Base-by-base conservation (phyloP, 2,797 vertebrate species). In the Glossophaga mutica region DNA sequence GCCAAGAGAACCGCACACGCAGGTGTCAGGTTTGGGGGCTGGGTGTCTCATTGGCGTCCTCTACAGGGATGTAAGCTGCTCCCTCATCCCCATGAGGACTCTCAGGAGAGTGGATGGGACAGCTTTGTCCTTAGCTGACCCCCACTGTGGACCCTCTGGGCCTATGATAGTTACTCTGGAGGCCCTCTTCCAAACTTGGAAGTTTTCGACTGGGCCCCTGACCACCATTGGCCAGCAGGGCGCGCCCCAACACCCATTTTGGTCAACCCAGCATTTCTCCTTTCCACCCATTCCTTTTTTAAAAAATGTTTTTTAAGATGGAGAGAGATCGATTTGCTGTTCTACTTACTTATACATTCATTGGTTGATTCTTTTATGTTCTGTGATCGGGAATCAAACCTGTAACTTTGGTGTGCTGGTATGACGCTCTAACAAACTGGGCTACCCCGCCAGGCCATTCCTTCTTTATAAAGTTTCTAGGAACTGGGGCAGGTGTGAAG, bases 171-270 rank as follows among this genome's bases (percentile, higher is more conserved):
- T 26, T 77, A 59, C 26, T 81, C 37, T 6, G 0, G 34, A 6
- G 10, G 14, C n/a, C 29, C 24, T 16, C 19, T 26, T 19, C 52
- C 6, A 18, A 22, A 24, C 90, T 62, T n/a, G 32, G 9, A 3
- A 15, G 21, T 3, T 67, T 88, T 37, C 8, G 3, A 16, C 79
- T 57, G 0, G 2, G 57, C 26, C 34, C 4, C 67, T 90, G n/a
- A n/a, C 52, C 48, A 55, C 16, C 8, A 1, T 0, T 67, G 62
- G 44, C 88, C 96, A 94, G 91, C 91, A 96, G 94, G 86, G 95
- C 91, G 92, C 44, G 39, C 74, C 3, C 90, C 21, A 1, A n/a
- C 67, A 26, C 19, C n/a, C 74, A 37, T 87, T 78, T 84, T 55
- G 46, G 42, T 42, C 59, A 7, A 22, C 12, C n/a, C 5, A 0